Conservation (phyloP, 2,113 vertebrate species). For the Columba janthina region DNA sequence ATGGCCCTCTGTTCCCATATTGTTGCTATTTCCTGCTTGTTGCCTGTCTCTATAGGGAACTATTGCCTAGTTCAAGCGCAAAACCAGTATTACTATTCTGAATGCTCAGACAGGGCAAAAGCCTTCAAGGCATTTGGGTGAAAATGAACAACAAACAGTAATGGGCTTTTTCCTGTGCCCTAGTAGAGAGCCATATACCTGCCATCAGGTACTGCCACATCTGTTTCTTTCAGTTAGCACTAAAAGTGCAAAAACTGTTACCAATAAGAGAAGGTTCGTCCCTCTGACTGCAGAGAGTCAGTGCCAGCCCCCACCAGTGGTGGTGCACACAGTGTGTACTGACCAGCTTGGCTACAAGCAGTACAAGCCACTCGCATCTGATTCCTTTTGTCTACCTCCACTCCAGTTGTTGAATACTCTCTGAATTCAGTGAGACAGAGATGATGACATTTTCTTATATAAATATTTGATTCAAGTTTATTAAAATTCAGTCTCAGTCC, state of each 20-base stretch:
- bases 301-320: rapidly evolving
- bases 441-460: neutral
- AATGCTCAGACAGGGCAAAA: neutral
- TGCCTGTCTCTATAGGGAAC: neutral
- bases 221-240: neutral
- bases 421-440: neutral
- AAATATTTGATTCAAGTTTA: neutral
- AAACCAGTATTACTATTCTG: neutral
- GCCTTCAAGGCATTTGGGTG: neutral
- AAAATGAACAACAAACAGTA: neutral
- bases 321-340: neutral
- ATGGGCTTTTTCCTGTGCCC: neutral
- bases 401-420: neutral
- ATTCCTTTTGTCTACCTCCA: neutral
- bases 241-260: neutral
- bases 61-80: neutral
- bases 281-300: neutral
- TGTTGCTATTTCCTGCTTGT: neutral
- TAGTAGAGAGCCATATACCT: neutral
- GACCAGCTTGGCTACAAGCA: neutral
- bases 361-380: rapidly evolving
- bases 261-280: neutral
- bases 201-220: neutral
- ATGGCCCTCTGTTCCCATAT: neutral
- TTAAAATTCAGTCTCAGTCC: neutral